Conservation (phyloP, 2,888 invertebrate genomes). For the Hydropsyche betteni region DNA sequence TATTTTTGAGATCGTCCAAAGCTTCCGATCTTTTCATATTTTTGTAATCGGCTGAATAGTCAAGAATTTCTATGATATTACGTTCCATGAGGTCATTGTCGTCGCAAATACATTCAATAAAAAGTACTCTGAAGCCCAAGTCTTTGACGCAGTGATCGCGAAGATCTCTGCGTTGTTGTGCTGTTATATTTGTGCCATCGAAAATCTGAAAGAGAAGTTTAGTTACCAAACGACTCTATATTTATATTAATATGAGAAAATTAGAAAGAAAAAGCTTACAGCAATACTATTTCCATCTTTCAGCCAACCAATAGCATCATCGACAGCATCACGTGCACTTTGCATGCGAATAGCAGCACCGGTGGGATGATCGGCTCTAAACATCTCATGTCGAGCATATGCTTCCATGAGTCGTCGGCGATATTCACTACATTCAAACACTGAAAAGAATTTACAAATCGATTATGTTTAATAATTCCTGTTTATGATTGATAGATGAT, state of each 20-base stretch:
- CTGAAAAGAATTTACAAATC: constrained; percentile 63
- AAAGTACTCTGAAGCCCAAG: constrained; percentile 85
- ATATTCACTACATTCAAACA: constrained; percentile 94
- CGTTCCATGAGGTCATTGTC: constrained; percentile 68
- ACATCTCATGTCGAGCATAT: constrained; percentile 88
- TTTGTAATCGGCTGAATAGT: constrained; percentile 87
- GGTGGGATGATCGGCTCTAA: constrained; percentile 84
- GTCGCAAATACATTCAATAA: constrained; percentile 92
- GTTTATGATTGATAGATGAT: too few relatives aligned
- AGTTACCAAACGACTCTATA: neutral
- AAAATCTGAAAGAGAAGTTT: constrained; percentile 72
- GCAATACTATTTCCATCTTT: constrained; percentile 82
- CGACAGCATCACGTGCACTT: constrained; percentile 85
- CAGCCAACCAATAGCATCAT: constrained; percentile 86
- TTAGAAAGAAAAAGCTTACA: constrained; percentile 64
- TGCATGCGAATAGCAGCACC: constrained; percentile 83
- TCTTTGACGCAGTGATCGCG: constrained; percentile 76
- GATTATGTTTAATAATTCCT: too few relatives aligned
- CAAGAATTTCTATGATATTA: constrained; percentile 76
- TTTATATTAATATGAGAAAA: neutral
- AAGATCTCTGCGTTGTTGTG: constrained; percentile 80
- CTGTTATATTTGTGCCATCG: constrained; percentile 92
- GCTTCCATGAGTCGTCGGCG: constrained; percentile 82
- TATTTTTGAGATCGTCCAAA: constrained; percentile 79
- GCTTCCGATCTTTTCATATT: constrained; percentile 81